phyloP scores from a whole-genome alignment of 2,888 invertebrate species.

The Eristalis arbustorum region DNA sequence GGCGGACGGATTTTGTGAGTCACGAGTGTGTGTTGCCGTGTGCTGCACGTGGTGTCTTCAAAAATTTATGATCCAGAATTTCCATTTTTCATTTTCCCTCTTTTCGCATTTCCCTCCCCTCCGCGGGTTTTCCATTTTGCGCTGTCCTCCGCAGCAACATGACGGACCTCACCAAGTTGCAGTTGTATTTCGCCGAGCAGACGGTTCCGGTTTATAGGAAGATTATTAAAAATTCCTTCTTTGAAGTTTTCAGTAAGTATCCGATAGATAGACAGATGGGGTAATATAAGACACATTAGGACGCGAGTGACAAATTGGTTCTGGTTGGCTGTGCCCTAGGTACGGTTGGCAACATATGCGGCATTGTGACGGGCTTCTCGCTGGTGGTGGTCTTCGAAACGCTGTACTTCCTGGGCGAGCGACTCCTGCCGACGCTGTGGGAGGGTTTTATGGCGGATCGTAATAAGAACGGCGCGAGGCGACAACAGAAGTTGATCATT shows the following conservation, averaged over 20 bases:
- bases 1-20: constrained; percentile 44
- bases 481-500: constrained; percentile 51
- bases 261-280: not conserved
- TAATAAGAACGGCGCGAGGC: not conserved
- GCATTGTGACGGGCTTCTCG: constrained; percentile 85
- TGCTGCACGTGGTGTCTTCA: constrained; percentile 10
- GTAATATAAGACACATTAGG: not conserved
- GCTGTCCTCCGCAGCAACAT: constrained; percentile 26
- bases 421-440: constrained; percentile 25
- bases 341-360: constrained; percentile 84
- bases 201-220: constrained; percentile 75
- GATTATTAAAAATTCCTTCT: constrained; percentile 81
- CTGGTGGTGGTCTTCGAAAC: constrained; percentile 84
- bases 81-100: not conserved
- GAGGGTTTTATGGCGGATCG: constrained; percentile 25
- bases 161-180: constrained; percentile 74
- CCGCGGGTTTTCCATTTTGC: not conserved
- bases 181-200: constrained; percentile 75
- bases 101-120: not conserved
- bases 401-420: constrained; percentile 81
- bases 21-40: not conserved
- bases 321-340: constrained; percentile 80
- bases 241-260: constrained; percentile 84
- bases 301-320: constrained; percentile 45
- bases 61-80: constrained; percentile 15